Evolutionary conservation across 2,113 vertebrate species (phyloP).

Genomic region (Conger conger): DNA sequence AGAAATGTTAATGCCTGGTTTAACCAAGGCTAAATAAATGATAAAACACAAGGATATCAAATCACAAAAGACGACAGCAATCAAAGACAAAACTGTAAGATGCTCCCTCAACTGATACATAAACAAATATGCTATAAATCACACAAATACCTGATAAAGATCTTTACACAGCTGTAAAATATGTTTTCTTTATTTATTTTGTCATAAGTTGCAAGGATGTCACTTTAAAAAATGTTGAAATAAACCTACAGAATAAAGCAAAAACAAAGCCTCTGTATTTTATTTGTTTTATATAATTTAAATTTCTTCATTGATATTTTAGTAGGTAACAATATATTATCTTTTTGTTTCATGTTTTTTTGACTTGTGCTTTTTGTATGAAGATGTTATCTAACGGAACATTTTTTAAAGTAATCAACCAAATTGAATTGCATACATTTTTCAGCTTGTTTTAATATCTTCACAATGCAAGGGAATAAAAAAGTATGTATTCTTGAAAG

Average conservation of each 20-base stretch:
- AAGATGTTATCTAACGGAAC: not conserved
- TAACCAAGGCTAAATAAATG: not conserved
- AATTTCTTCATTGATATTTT: slow-evolving; percentile 7
- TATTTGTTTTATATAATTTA: slow-evolving; percentile 6
- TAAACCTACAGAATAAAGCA: not conserved
- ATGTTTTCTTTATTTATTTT: slow-evolving; percentile 5
- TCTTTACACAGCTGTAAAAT: slow-evolving; percentile 7
- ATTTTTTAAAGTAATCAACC: not conserved
- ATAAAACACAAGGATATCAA: not conserved
- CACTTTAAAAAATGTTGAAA: slow-evolving; percentile 1
- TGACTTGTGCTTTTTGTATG: slow-evolving; percentile 1
- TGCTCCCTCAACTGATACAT: not conserved
- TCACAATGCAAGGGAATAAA: slow-evolving; percentile 5
- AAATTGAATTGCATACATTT: slow-evolving; percentile 1
- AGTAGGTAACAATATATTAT: slow-evolving; percentile 5
- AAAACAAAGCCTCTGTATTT: not conserved
- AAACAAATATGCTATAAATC: not conserved
- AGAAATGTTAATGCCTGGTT: not conserved
- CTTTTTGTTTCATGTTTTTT: not conserved
- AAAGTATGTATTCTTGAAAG: not conserved
- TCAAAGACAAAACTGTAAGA: not conserved
- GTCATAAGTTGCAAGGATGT: slow-evolving; percentile 6
- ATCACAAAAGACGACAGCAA: slow-evolving; percentile 4
- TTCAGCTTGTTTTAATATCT: slow-evolving; percentile 7
- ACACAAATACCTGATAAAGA: not conserved